Conservation (phyloP, 2,113 vertebrate genomes). For the Excalfactoria chinensis region DNA sequence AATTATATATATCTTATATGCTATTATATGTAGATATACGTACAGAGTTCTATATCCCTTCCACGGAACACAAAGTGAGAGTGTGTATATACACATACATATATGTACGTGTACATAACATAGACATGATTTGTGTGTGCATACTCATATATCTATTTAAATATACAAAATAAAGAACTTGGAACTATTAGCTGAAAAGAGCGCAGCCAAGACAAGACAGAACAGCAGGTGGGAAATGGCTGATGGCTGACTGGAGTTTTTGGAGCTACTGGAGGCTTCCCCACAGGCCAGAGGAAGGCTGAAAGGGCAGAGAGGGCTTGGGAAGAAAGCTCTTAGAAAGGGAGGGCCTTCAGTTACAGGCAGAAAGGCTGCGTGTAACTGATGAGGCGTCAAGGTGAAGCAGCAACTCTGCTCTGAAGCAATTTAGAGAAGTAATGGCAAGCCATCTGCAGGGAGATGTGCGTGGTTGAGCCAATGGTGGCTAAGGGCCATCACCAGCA, state of each 20-base stretch:
- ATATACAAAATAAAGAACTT: neutral
- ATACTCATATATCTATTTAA: too few relatives aligned
- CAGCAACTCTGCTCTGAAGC: neutral
- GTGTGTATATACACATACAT: too few relatives aligned
- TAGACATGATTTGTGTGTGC: fast-evolving
- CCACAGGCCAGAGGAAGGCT: neutral
- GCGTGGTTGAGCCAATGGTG: fast-evolving
- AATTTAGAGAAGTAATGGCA: neutral
- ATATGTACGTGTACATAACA: neutral
- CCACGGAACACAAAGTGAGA: neutral
- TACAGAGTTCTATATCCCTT: neutral
- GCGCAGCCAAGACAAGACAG: neutral
- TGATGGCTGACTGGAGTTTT: neutral
- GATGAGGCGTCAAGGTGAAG: neutral
- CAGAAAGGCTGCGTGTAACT: neutral
- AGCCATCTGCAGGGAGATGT: fast-evolving
- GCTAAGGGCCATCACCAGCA: fast-evolving
- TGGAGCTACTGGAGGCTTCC: neutral
- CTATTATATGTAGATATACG: neutral
- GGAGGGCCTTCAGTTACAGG: neutral
- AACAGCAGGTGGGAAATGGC: neutral
- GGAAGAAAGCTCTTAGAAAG: neutral
- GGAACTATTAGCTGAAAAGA: neutral
- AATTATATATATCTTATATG: too few relatives aligned
- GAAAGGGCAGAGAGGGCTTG: neutral